Percentiles rank a stretch among this genome's conserved stretches.
Conservation (phyloP, 2,113 vertebrate genomes). For the Pygathrix nemaeus region DNA sequence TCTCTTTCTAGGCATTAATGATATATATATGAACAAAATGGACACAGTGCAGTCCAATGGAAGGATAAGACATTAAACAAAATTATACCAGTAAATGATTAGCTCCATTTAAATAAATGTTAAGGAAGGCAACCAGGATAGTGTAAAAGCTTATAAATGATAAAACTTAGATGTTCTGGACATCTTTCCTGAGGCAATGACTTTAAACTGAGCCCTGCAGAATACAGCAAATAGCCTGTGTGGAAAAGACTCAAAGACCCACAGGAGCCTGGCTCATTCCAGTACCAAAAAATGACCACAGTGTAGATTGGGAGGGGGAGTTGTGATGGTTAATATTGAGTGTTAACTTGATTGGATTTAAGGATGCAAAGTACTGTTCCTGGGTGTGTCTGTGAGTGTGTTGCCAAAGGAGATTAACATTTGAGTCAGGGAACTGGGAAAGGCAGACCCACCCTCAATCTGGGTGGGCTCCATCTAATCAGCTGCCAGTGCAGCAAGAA, state of each 20-base stretch:
- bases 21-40: neutral
- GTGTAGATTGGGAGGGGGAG: neutral
- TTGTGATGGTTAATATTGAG: too few species aligned
- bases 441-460: too few species aligned
- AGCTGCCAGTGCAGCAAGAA: too few species aligned
- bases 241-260: neutral
- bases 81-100: neutral
- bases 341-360: too few species aligned
- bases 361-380: too few species aligned
- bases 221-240: neutral
- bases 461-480: too few species aligned
- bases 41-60: neutral
- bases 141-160: neutral
- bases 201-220: neutral
- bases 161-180: neutral
- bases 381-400: too few species aligned
- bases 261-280: neutral
- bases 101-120: neutral
- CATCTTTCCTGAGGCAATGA: neutral
- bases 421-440: too few species aligned
- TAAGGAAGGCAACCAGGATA: neutral
- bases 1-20: neutral
- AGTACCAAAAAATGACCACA: neutral
- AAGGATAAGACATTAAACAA: neutral
- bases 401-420: too few species aligned